phyloP scores from a whole-genome alignment of 1,140 invertebrate species.

The Trichomalopsis sarcophagae region DNA sequence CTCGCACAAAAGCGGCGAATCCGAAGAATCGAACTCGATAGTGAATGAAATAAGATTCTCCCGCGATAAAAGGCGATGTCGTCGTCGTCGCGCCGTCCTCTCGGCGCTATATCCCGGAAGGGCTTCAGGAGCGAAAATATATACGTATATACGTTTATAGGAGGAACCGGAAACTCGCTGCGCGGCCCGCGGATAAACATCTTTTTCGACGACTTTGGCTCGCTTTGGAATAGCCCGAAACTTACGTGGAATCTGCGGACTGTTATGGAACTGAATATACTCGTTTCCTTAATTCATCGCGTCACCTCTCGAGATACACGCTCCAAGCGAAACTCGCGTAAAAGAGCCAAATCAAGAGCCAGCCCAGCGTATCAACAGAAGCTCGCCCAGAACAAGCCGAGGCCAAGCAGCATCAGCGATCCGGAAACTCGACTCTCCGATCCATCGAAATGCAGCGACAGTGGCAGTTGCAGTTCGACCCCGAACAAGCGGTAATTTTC shows the following conservation, averaged over 20 bases:
- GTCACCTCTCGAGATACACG: too few relatives aligned
- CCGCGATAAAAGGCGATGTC: constrained; percentile 29
- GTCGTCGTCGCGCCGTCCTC: neutral
- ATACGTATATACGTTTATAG: constrained; percentile 26
- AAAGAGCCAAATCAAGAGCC: neutral
- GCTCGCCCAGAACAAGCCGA: neutral
- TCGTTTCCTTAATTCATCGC: too few relatives aligned
- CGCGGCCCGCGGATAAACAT: constrained; percentile 29
- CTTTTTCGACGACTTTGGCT: neutral
- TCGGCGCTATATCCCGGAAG: neutral
- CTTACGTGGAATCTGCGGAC: neutral
- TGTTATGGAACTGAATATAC: too few relatives aligned
- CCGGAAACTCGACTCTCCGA: neutral
- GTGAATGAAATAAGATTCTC: constrained; percentile 36
- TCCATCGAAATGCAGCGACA: neutral
- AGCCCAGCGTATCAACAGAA: neutral
- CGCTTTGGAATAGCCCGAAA: neutral
- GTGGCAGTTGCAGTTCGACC: neutral
- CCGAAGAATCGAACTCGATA: constrained; percentile 19
- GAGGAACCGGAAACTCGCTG: constrained; percentile 28
- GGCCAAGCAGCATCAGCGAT: neutral
- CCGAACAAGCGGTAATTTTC: neutral
- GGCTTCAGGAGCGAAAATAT: neutral
- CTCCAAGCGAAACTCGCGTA: neutral
- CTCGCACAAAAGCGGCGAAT: neutral